phyloP scores from a whole-genome alignment of 2,888 invertebrate genomes.

The Odontothrips loti region DNA sequence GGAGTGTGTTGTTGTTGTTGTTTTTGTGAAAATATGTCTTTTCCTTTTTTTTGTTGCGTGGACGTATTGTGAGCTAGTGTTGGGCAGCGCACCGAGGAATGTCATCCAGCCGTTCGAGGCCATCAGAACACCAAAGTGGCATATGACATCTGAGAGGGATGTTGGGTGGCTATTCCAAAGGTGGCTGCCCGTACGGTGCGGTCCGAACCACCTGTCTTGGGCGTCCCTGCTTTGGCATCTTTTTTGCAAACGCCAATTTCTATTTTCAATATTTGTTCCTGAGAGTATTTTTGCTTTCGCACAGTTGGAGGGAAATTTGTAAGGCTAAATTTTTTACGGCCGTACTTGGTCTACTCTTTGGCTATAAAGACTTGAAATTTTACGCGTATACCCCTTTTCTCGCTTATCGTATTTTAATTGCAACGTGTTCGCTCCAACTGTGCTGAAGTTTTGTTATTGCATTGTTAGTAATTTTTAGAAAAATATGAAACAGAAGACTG shows the following conservation, averaged over 20 bases:
- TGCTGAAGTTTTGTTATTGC: conserved; percentile 15
- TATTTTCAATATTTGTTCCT: conserved; percentile 3
- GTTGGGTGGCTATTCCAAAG: too few species aligned
- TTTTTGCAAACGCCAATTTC: neutral
- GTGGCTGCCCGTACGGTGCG: neutral
- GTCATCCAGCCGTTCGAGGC: neutral
- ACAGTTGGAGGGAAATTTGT: neutral
- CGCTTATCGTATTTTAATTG: neutral
- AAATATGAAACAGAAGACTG: conserved; percentile 20
- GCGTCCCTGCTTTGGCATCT: conserved; percentile 18
- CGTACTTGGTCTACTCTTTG: neutral
- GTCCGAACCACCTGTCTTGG: neutral
- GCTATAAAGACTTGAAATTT: neutral
- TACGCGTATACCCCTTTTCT: neutral
- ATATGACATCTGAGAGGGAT: too few species aligned
- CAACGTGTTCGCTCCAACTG: neutral
- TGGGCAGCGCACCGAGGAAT: neutral
- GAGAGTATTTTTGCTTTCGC: neutral
- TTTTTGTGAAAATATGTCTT: neutral
- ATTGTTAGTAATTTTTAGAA: conserved; percentile 15
- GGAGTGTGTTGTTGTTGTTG: conserved; percentile 8
- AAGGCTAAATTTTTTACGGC: neutral
- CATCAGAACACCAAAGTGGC: too few species aligned
- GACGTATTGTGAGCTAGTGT: neutral
- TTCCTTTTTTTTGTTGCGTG: neutral